Base-by-base conservation (phyloP, 2,888 invertebrate species). In the Zele albiditarsus region DNA sequence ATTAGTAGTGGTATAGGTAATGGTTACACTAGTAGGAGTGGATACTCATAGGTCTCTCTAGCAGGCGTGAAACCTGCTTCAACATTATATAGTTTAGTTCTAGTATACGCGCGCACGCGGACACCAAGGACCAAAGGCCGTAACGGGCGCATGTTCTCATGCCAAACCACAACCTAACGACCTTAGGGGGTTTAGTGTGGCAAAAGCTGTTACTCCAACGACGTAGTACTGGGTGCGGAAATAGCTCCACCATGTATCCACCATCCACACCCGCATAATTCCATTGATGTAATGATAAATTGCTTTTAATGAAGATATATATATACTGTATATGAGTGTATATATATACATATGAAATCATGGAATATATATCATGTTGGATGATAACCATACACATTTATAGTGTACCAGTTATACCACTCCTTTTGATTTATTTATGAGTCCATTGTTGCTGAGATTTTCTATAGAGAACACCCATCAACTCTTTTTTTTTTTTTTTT, bases 121-220 rank as follows among this genome's bases (percentile, higher is more conserved):
- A 27, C 69, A 60, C 10, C 5, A 53, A 53, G 33, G 31, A 33
- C 60, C 25, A 67, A 72, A 57, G 71, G 83, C 80, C 84, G 86
- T 87, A 87, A 86, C 84, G 85, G 85, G 83, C 25, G 33, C 84
- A 82, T 87, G 86, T 86, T 85, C 84, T 84, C 86, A 83, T 87
- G 88, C 87, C 86, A 84, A 85, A 87, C 84, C 86, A 82, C 87
- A 87, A 84, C 84, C 85, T 88, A 88, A 88, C 88, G 87, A 88
- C 85, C 86, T 86, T 82, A 82, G 84, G 83, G 20, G 84, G 84
- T 83, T 84, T 87, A 86, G 85, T 85, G 85, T 84, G 77, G 81
- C 80, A 80, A 81, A 79, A 46, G 60, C n/a, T 49, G 42, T 57
- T 23, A 62, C 67, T 65, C 63, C 31, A 62, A 73, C 69, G 73